Evolutionary conservation across 2,113 vertebrate genomes (phyloP).

Genomic region (Ursus arctos): DNA sequence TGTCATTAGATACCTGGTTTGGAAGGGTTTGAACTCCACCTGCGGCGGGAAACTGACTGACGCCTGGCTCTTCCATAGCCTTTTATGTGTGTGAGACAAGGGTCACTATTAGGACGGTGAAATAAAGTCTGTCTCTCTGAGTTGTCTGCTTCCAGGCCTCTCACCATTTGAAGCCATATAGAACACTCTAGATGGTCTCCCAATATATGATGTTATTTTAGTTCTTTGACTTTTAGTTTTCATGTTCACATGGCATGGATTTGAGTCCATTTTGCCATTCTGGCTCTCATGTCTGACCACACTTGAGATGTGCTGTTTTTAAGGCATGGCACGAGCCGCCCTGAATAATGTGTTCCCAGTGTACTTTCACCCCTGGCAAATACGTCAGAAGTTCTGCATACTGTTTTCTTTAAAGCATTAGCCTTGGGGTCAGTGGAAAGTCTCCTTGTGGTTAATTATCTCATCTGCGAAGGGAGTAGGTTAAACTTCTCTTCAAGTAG

Average conservation of each 20-base stretch:
- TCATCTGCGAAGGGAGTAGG: neutral
- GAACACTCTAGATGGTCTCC: neutral
- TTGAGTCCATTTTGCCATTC: neutral
- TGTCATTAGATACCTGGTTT: neutral
- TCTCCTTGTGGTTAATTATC: neutral
- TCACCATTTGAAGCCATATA: neutral
- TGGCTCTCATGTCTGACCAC: neutral
- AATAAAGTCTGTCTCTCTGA: neutral
- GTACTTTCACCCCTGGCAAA: neutral
- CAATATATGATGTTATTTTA: neutral
- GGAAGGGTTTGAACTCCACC: neutral
- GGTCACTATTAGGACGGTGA: neutral
- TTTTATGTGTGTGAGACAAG: neutral
- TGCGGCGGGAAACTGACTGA: neutral
- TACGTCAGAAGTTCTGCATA: neutral
- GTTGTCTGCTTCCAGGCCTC: neutral
- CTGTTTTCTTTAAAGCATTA: neutral
- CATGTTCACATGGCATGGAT: neutral
- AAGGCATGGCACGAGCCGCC: fast-evolving
- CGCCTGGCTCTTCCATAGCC: neutral
- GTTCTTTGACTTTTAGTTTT: neutral
- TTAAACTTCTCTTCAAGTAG: neutral
- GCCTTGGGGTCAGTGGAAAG: neutral
- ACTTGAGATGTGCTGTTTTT: neutral
- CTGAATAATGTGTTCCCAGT: neutral